Evolutionary conservation across 2,797 vertebrate species (phyloP).

Genomic region (Eulemur coronatus): DNA sequence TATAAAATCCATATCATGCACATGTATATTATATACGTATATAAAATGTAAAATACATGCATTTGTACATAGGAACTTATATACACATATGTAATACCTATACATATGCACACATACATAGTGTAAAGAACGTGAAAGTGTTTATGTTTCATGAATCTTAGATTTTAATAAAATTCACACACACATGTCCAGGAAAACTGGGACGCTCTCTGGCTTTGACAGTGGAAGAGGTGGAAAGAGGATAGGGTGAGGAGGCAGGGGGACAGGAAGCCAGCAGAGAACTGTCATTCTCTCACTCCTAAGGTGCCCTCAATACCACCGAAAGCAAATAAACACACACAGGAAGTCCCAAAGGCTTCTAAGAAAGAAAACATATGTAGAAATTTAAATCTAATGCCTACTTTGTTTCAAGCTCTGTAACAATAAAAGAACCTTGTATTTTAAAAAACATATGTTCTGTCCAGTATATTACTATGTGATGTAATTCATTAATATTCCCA

Average conservation of each 20-base stretch:
- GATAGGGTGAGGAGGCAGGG: fast-evolving
- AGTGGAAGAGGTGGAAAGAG: neutral
- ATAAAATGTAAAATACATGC: neutral
- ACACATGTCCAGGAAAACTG: neutral
- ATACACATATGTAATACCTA: neutral
- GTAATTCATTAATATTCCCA: neutral
- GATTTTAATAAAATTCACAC: neutral
- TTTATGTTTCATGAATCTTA: neutral
- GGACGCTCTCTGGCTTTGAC: neutral
- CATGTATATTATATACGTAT: neutral
- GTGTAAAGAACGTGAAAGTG: neutral
- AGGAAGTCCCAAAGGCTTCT: neutral
- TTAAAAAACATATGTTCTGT: neutral
- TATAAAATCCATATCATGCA: neutral
- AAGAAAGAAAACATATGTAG: neutral
- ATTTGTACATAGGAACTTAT: neutral
- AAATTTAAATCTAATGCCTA: neutral
- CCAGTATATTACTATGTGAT: fast-evolving
- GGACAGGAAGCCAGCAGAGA: neutral
- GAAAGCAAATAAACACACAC: neutral
- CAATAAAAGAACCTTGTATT: neutral
- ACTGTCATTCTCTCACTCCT: neutral
- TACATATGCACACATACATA: neutral
- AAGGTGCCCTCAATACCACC: neutral
- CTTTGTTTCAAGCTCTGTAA: neutral